These are phyloP conservation scores for Parotocinclus haroldoi DNA, from an alignment of 2,797 vertebrate species.

Conservation along the genomic window DNA sequence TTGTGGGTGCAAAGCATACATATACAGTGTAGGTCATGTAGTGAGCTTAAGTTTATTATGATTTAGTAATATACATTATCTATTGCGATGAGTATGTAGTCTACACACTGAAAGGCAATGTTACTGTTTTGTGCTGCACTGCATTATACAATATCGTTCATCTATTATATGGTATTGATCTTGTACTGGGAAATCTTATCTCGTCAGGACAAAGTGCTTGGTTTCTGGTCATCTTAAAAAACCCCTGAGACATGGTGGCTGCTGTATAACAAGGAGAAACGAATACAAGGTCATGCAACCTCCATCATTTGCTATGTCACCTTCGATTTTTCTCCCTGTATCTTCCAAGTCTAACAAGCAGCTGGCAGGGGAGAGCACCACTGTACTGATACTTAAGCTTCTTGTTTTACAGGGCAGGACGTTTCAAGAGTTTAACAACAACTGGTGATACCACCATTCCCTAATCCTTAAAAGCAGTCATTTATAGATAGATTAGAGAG, in stretches of 20 bases:
- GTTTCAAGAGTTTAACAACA: neutral
- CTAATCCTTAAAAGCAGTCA: constrained; percentile 2
- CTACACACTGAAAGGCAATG: too few species aligned
- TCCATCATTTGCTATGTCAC: constrained; percentile 31
- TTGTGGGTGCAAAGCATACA: too few species aligned
- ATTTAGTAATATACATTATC: too few species aligned
- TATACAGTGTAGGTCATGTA: too few species aligned
- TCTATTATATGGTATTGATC: constrained; percentile 25
- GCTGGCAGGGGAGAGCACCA: neutral
- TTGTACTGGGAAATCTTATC: constrained; percentile 8
- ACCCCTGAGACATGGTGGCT: constrained; percentile 11
- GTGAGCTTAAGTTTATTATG: too few species aligned
- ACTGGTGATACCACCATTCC: neutral
- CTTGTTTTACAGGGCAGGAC: neutral
- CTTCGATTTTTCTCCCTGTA: constrained; percentile 9
- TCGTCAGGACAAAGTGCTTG: constrained; percentile 4
- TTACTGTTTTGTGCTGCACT: neutral
- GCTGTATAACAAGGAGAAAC: constrained; percentile 2
- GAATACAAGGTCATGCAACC: constrained; percentile 26
- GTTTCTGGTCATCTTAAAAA: constrained; percentile 12
- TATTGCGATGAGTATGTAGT: too few species aligned
- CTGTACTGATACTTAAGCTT: constrained; percentile 23
- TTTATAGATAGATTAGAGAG: neutral
- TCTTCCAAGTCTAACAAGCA: constrained; percentile 10
- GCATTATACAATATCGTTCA: constrained; percentile 4